These are phyloP conservation scores for Bombus impatiens DNA, from an alignment of 1,140 invertebrate species.

Conservation along the genomic window DNA sequence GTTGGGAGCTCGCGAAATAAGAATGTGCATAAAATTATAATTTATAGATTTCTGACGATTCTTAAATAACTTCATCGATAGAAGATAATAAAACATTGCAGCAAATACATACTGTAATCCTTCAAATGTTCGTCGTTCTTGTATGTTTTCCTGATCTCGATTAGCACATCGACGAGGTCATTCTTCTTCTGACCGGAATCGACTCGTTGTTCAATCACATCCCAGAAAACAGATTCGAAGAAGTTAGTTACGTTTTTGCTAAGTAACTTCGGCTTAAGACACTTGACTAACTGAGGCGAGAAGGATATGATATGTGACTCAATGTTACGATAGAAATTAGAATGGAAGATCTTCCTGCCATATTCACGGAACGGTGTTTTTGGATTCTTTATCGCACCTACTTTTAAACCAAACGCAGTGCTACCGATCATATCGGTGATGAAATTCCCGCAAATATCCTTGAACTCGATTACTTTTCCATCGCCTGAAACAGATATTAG, in stretches of 20 bases:
- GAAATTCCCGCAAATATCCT: conserved; percentile 81
- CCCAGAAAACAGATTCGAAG: conserved; percentile 73
- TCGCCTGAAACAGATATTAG: conserved; percentile 35
- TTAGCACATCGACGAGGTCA: conserved; percentile 80
- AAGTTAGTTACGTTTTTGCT: conserved; percentile 63
- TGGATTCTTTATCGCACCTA: no score
- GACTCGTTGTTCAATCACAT: conserved; percentile 72
- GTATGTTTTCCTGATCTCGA: conserved; percentile 72
- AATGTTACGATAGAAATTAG: conserved; percentile 56
- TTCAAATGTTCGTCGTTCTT: background rate
- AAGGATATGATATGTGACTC: conserved; percentile 77
- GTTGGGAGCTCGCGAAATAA: no score
- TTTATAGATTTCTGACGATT: no score
- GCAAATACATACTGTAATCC: conserved; percentile 29
- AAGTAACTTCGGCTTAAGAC: conserved; percentile 66
- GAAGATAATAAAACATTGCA: rapidly evolving
- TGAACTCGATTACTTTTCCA: conserved; percentile 72
- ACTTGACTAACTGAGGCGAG: conserved; percentile 65
- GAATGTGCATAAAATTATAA: conserved; percentile 71
- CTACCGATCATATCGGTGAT: no score
- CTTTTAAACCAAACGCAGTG: rapidly evolving
- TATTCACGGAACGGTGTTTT: background rate
- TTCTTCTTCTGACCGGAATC: conserved; percentile 69
- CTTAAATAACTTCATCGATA: rapidly evolving
- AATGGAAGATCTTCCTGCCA: conserved; percentile 71